These are phyloP conservation scores for Pontoporia blainvillei DNA, from an alignment of 2,113 vertebrate species.

Conservation along the genomic window DNA sequence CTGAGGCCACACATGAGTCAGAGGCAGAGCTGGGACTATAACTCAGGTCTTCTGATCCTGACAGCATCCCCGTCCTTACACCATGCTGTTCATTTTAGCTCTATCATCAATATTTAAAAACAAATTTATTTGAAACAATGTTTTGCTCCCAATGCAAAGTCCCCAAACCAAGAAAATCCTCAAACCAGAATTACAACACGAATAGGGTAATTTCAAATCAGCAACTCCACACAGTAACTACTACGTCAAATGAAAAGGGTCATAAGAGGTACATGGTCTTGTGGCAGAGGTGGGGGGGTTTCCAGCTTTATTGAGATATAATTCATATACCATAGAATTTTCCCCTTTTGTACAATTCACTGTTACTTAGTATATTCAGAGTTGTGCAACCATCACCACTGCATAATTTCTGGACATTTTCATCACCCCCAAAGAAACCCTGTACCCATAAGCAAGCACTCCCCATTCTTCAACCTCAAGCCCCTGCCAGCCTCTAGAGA, in stretches of 20 bases:
- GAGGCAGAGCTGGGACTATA: background rate
- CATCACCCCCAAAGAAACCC: background rate
- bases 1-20: background rate
- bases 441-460: background rate
- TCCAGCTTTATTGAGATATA: background rate
- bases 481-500: background rate
- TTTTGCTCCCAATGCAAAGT: background rate
- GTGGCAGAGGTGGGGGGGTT: background rate
- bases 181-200: background rate
- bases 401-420: background rate
- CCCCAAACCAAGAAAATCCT: background rate
- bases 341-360: background rate
- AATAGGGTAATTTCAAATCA: background rate
- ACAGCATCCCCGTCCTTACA: background rate
- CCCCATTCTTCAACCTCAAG: background rate
- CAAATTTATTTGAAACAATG: background rate
- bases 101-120: background rate
- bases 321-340: background rate
- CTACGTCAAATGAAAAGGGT: background rate
- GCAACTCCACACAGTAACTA: background rate
- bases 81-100: background rate
- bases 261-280: background rate
- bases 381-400: background rate
- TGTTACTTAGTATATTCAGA: background rate
- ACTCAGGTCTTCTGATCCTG: background rate